Base-by-base conservation (phyloP, 2,797 vertebrate species). In the Neoniphon sammara region DNA sequence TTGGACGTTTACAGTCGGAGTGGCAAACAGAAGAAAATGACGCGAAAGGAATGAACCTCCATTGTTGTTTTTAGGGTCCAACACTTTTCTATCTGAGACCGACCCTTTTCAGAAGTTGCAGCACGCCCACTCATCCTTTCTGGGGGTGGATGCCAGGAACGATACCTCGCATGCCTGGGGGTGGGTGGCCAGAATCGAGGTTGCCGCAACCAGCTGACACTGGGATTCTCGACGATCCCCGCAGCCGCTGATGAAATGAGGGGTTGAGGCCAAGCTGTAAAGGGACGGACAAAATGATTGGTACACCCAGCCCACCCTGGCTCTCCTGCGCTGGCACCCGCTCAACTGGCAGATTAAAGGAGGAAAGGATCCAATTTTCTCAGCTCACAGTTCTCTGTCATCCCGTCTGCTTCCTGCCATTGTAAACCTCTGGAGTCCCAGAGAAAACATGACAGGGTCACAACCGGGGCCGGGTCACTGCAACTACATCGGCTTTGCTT, bases 331-430 rank as follows among this genome's bases (percentile, higher is more conserved):
- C 87, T 93, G 93, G 92, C 91, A 83, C 56, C 5, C 5, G 0
- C 73, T 93, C 92, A 94, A 81, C 71, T 93, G 91, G 92, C 89
- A 92, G 87, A 89, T 89, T 86, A 90, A 83, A 91, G 74, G 63
- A 88, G 80, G 66, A 84, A 78, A 83, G 66, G 75, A 86, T 90
- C 87, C 86, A 87, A 86, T 88, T 89, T 89, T 89, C 86, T 50
- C 79, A 75, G 81, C 85, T 86, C 82, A 21, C 59, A 68, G 87
- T 72, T 77, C 82, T 88, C 86, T 70, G 85, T 87, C 84, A 87
- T 78, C 73, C 80, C 75, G 72, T 78, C 61, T 75, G 64, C 70
- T 80, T 23, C 15, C 82, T 78, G 85, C 83, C 81, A 72, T 44
- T 44, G 62, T 68, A 62, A 76, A 85, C 67, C 82, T 80, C 88